phyloP scores from a whole-genome alignment of 2,113 vertebrate species.

The Athene cunicularia region DNA sequence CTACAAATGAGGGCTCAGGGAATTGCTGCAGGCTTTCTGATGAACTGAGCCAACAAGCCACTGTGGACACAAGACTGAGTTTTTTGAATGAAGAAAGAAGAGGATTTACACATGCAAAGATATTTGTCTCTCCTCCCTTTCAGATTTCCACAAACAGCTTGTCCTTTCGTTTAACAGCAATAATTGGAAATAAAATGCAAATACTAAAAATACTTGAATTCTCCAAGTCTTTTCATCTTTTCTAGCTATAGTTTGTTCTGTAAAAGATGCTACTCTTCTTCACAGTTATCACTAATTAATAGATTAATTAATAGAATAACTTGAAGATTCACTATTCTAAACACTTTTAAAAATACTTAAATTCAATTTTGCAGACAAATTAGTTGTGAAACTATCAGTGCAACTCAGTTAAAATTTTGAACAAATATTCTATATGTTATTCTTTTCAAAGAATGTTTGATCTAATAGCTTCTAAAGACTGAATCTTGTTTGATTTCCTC shows the following conservation, averaged over 20 bases:
- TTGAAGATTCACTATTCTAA: not conserved
- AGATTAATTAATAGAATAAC: not conserved
- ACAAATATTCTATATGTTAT: slow-evolving; percentile 23
- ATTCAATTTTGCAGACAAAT: slow-evolving; percentile 6
- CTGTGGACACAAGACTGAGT: slow-evolving; percentile 32
- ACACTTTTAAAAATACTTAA: not conserved
- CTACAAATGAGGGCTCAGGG: not conserved
- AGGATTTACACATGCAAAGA: slow-evolving; percentile 14
- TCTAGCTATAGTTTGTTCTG: not conserved
- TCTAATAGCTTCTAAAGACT: slow-evolving; percentile 36
- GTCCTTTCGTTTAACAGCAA: not conserved
- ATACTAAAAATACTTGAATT: not conserved
- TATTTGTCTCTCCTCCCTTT: slow-evolving; percentile 2
- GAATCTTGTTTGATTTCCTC: slow-evolving; percentile 21
- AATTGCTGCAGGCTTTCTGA: slow-evolving; percentile 21
- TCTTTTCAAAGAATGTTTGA: slow-evolving; percentile 57
- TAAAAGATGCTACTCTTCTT: not conserved
- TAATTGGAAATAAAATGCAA: not conserved
- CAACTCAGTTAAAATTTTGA: not conserved
- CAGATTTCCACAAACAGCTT: not conserved
- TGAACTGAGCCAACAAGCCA: not conserved
- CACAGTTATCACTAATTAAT: not conserved
- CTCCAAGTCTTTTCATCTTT: not conserved
- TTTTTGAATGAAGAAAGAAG: slow-evolving; percentile 35
- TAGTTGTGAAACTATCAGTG: not conserved